A percentile compares a stretch with the other conserved stretches of the same genome.
Conservation (phyloP, 1,140 invertebrate species). For the Dendrolimus kikuchii region DNA sequence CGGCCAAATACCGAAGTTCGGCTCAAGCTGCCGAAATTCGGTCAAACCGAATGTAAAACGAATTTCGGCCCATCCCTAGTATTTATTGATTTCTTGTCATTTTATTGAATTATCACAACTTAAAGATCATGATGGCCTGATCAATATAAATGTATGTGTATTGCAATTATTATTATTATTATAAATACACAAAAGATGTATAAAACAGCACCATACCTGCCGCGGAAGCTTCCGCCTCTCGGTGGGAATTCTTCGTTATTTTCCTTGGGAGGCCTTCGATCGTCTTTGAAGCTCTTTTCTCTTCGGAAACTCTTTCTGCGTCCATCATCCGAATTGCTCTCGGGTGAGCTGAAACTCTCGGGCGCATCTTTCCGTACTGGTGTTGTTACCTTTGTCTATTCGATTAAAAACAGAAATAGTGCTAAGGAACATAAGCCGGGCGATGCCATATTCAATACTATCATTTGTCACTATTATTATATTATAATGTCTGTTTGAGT, state of each 20-base stretch:
- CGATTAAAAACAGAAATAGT: too few relatives aligned
- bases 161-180: too few relatives aligned
- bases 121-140: too few relatives aligned
- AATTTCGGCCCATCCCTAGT: too few relatives aligned
- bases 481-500: not conserved
- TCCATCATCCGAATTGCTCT: slow-evolving; percentile 44
- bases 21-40: too few relatives aligned
- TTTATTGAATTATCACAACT: too few relatives aligned
- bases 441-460: too few relatives aligned
- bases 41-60: too few relatives aligned
- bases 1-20: too few relatives aligned
- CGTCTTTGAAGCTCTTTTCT: slow-evolving; percentile 62
- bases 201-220: slow-evolving; percentile 27
- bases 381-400: slow-evolving; percentile 43
- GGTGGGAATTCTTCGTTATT: slow-evolving; percentile 44
- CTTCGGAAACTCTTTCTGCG: slow-evolving; percentile 34
- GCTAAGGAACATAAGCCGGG: too few relatives aligned
- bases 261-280: slow-evolving; percentile 32
- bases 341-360: slow-evolving; percentile 50
- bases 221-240: slow-evolving; percentile 47
- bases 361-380: slow-evolving; percentile 46
- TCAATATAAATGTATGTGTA: too few relatives aligned
- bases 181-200: not conserved
- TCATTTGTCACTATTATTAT: not conserved
- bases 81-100: too few relatives aligned